Base-by-base conservation (phyloP, 2,888 invertebrate species). In the Lithophane leautieri region DNA sequence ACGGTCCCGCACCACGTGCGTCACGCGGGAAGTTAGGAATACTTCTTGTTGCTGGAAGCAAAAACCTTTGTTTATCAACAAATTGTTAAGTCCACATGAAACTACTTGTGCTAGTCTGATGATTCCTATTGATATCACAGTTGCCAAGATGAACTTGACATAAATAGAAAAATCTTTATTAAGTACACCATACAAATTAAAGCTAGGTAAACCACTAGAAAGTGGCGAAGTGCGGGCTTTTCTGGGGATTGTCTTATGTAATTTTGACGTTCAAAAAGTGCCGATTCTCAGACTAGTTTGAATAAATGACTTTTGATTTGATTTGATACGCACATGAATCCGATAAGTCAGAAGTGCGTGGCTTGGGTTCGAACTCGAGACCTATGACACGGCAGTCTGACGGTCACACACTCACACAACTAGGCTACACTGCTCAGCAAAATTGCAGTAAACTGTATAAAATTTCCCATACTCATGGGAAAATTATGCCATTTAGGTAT, bases 1-100 rank as follows among this genome's bases (percentile, higher is more conserved):
- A 70, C 86, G 81, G 28, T 85, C 97, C 85, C 96, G 97, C 81
- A 97, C 95, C 86, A 97, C 97, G 92, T 97, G 97, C 62, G 97
- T 97, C 85, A 97, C 97, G 69, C 97, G 97, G 70, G 96, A 94
- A 58, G 97, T 96, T 83, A 97, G 95, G 93, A 97, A 97, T 82
- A 97, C 94, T 90, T 97, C 97, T 85, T 97, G 96, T 73, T 93
- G 95, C 97, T 97, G 96, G 8, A 92, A 91, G 22, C 28, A 69
- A 65, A 78, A 50, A 56, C 14, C 19, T n/a, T 2, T 50, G 11
- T 76, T 76, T 67, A 79, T 67, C 56, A 79, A 81, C 52, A 68
- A 56, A 19, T 56, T 62, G 14, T 40, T 42, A 2, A 40, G 11
- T 75, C 22, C 54, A 65, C 16, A 65, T 19, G 40, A 40, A 42